Evolutionary conservation across 1,140 invertebrate genomes (phyloP).

Genomic region (Ctenoplectra terminalis): DNA sequence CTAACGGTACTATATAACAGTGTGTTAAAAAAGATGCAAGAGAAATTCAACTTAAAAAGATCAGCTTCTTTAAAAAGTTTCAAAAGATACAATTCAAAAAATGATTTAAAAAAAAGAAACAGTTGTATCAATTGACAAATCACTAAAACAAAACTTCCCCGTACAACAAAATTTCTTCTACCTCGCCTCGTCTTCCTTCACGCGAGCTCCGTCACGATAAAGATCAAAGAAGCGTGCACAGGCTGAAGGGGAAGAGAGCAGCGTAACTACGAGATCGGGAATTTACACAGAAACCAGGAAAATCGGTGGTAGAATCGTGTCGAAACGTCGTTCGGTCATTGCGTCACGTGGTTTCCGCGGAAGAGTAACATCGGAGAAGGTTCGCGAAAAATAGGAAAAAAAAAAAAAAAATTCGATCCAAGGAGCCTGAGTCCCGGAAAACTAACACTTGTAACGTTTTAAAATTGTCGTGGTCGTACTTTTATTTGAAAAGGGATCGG

Average conservation of each 20-base stretch:
- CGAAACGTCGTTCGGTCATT: conserved; percentile 32
- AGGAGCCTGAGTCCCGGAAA: not conserved
- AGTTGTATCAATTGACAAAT: too few species aligned
- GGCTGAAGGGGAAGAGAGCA: not conserved
- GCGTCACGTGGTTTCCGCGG: conserved; percentile 11
- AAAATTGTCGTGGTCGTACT: not conserved
- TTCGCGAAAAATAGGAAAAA: not conserved
- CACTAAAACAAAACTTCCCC: too few species aligned
- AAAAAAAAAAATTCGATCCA: too few species aligned
- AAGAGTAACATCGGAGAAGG: not conserved
- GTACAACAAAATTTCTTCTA: not conserved
- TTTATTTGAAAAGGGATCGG: not conserved
- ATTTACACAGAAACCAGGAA: not conserved
- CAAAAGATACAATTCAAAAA: too few species aligned
- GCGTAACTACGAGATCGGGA: not conserved
- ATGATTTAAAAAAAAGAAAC: too few species aligned
- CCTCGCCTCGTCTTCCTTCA: not conserved
- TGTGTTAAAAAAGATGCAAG: too few species aligned
- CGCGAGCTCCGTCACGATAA: not conserved
- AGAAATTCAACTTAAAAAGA: too few species aligned
- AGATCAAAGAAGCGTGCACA: conserved; percentile 32
- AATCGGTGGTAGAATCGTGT: conserved; percentile 25
- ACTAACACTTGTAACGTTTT: not conserved
- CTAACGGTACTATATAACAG: too few species aligned
- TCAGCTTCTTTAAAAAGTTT: too few species aligned